A percentile compares a stretch with the other conserved stretches of the same genome.
phyloP scores from a whole-genome alignment of 2,113 vertebrate species.

The Maccullochella peelii region DNA sequence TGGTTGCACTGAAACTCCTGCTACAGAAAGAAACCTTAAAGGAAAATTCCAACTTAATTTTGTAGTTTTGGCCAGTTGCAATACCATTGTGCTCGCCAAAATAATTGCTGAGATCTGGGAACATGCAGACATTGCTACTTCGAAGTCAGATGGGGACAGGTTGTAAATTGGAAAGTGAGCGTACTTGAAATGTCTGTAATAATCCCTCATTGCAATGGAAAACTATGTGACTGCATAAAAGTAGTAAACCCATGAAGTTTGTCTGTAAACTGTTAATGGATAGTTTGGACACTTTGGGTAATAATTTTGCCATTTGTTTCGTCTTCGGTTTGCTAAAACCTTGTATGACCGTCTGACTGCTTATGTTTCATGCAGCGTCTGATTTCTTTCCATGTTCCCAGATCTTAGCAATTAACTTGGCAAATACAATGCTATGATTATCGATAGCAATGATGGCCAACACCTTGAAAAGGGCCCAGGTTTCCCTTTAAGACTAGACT shows the following conservation, averaged over 20 bases:
- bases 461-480: neutral
- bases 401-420: neutral
- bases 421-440: neutral
- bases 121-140: neutral
- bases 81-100: neutral
- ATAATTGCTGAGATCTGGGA: neutral
- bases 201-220: neutral
- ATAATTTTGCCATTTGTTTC: neutral
- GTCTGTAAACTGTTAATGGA: neutral
- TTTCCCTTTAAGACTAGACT: slow-evolving; percentile 5
- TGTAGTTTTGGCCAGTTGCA: neutral
- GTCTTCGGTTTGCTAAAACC: neutral
- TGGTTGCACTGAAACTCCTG: slow-evolving; percentile 6
- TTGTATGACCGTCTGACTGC: neutral
- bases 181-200: neutral
- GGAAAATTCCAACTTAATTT: neutral
- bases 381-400: neutral
- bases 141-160: neutral
- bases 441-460: neutral
- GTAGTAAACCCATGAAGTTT: neutral
- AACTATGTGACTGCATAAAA: neutral
- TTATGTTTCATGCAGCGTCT: neutral
- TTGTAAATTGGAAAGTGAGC: neutral
- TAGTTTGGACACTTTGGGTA: neutral
- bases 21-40: neutral